Percentiles rank a stretch among this genome's conserved stretches.
Conservation (phyloP, 2,888 invertebrate species). For the Anthophora plumipes region DNA sequence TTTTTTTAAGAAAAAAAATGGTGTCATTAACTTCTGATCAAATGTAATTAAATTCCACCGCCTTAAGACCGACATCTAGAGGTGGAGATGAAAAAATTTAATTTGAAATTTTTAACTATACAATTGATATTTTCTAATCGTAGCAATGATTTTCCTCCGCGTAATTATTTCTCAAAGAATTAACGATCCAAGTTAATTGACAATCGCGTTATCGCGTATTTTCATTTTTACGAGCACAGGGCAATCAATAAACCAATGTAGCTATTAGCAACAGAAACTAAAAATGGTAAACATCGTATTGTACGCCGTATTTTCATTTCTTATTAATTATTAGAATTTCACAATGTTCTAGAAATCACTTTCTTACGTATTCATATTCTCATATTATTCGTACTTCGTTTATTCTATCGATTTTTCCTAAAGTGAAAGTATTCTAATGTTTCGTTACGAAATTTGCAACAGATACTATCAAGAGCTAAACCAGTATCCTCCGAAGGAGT, state of each 20-base stretch:
- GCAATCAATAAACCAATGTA: constrained; percentile 46
- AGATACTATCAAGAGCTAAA: constrained; percentile 94
- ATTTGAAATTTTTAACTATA: constrained; percentile 25
- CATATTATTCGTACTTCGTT: neutral
- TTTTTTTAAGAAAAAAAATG: neutral
- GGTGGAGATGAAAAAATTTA: neutral
- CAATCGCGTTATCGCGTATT: neutral
- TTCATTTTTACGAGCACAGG: neutral
- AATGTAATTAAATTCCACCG: constrained; percentile 5
- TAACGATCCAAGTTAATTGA: neutral
- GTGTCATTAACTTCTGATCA: too few relatives aligned
- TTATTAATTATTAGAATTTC: neutral
- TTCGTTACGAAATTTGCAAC: constrained; percentile 17
- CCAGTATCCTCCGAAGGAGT: constrained; percentile 88
- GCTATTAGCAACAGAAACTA: constrained; percentile 53
- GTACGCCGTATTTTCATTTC: constrained; percentile 14
- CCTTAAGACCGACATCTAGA: constrained; percentile 25
- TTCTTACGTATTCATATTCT: neutral
- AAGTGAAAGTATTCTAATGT: neutral
- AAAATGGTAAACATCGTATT: constrained; percentile 59
- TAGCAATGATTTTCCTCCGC: neutral
- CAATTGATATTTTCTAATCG: neutral
- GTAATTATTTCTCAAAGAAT: neutral
- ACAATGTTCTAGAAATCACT: neutral
- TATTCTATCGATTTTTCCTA: neutral